phyloP scores from a whole-genome alignment of 2,888 invertebrate species.

The Dermolepida albohirtum region DNA sequence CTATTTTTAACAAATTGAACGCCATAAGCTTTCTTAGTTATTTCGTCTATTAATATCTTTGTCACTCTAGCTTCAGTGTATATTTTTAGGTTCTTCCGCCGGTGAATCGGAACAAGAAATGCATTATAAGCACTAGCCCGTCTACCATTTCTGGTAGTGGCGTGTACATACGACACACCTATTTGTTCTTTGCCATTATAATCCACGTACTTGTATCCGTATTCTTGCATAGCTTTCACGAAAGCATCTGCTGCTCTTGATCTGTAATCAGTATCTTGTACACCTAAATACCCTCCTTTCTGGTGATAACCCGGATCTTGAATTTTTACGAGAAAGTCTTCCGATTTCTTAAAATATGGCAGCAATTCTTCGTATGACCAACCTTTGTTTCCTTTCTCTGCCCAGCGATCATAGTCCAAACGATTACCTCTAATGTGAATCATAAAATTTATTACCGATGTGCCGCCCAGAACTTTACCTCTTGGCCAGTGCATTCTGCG shows the following conservation, averaged over 20 bases:
- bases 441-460: constrained; percentile 75
- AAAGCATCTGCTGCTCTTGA: constrained; percentile 63
- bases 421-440: constrained; percentile 73
- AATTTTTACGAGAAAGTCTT: constrained; percentile 59
- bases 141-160: constrained; percentile 67
- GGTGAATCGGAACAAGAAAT: constrained; percentile 68
- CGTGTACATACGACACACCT: constrained; percentile 64
- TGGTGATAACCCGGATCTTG: constrained; percentile 68
- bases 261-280: constrained; percentile 69
- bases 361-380: constrained; percentile 88
- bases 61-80: constrained; percentile 69
- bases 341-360: constrained; percentile 82
- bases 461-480: constrained; percentile 70
- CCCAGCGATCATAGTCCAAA: constrained; percentile 75
- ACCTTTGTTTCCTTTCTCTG: constrained; percentile 80
- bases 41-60: constrained; percentile 68
- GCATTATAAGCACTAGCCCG: constrained; percentile 71
- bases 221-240: constrained; percentile 61
- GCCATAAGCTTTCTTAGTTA: constrained; percentile 64
- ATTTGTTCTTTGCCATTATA: constrained; percentile 61
- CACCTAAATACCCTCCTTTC: constrained; percentile 71
- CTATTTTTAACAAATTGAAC: constrained; percentile 62
- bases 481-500: constrained; percentile 39
- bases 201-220: constrained; percentile 65
- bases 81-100: constrained; percentile 71